These are phyloP conservation scores for Xiphophorus maculatus DNA, from an alignment of 2,113 vertebrate species.

Conservation along the genomic window DNA sequence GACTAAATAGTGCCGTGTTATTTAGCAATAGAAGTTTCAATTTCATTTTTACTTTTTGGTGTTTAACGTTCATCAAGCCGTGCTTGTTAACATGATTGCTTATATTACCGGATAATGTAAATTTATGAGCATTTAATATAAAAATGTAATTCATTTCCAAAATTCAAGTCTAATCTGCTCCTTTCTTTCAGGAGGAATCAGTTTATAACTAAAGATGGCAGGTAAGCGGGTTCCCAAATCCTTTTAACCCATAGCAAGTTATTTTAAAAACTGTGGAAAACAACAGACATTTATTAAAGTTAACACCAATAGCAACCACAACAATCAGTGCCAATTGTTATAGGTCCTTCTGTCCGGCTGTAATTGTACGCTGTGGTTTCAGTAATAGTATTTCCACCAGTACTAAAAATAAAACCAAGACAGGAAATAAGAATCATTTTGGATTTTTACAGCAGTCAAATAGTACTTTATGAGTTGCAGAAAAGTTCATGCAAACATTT, in stretches of 20 bases:
- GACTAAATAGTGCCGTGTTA: too few relatives aligned
- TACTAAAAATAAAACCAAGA: too few relatives aligned
- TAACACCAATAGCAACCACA: background rate
- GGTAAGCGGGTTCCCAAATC: background rate
- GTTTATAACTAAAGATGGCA: background rate
- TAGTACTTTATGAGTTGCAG: too few relatives aligned
- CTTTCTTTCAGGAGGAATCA: background rate
- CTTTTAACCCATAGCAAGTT: background rate
- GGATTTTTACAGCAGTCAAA: too few relatives aligned
- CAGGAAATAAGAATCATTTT: too few relatives aligned
- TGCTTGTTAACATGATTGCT: background rate
- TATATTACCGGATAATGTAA: background rate
- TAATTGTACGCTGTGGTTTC: too few relatives aligned
- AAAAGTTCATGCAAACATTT: too few relatives aligned
- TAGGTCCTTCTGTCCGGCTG: too few relatives aligned
- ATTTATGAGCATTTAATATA: background rate
- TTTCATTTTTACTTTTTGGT: background rate
- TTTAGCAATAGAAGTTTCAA: too few relatives aligned
- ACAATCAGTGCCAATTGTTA: too few relatives aligned
- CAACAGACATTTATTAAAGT: background rate
- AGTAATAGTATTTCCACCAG: too few relatives aligned
- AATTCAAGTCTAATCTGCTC: background rate
- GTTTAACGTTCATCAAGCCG: background rate
- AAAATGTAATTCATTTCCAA: background rate
- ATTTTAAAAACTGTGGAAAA: background rate